Conservation (phyloP, 2,797 vertebrate genomes). For the Molothrus ater region DNA sequence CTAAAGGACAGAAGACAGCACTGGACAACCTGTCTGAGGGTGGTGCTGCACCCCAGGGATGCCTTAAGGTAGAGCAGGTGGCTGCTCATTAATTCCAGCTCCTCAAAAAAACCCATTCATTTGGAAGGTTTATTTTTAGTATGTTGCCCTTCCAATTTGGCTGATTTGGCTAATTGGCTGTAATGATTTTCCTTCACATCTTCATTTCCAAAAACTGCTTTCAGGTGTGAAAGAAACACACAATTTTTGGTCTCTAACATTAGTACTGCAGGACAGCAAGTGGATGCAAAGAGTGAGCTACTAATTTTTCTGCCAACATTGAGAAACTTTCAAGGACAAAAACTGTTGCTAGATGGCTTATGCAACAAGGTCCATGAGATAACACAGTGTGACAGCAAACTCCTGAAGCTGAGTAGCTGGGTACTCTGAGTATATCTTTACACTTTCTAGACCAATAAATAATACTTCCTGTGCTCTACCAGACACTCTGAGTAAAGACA, state of each 20-base stretch:
- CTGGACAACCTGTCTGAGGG: background rate
- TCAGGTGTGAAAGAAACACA: background rate
- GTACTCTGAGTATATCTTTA: background rate
- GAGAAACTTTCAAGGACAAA: background rate
- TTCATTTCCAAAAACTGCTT: background rate
- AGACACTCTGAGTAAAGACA: background rate
- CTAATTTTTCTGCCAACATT: background rate
- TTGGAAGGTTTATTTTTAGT: background rate
- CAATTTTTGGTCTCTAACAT: background rate
- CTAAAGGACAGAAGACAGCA: background rate
- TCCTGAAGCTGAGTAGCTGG: background rate
- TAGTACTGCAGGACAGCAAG: background rate
- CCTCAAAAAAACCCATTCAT: background rate
- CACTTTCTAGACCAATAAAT: background rate
- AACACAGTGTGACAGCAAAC: accelerated
- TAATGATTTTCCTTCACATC: background rate
- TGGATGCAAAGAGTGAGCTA: background rate
- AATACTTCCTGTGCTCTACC: background rate
- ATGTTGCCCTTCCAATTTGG: background rate
- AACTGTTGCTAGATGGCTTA: background rate
- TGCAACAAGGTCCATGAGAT: background rate
- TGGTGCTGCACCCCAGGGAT: no score
- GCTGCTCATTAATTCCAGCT: background rate
- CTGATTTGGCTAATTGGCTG: background rate
- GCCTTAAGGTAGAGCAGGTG: background rate